Evolutionary conservation across 2,113 vertebrate genomes (phyloP), one percentile per base, ranked within the genome.

Genomic region (Chloropsis cyanopogon): DNA sequence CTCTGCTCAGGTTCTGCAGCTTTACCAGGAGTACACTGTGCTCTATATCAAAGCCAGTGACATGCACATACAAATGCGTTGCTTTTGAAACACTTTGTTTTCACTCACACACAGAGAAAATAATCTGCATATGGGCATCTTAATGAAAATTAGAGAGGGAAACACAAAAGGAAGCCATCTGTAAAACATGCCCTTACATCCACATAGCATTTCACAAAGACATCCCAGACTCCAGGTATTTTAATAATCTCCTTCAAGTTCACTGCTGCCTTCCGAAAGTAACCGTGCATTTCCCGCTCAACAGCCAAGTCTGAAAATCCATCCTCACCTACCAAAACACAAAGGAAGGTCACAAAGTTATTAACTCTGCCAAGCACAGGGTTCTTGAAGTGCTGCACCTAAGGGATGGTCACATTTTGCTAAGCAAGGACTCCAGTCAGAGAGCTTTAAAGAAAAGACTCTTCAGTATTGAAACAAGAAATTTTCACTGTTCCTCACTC

Each of bases 201-300:
- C 72, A 99, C 97, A 4, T 99, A 99, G 96, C 98, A 97, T 25
- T 98, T 97, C 78, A 99, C 98, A 81, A 99, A 99, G 22, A 97
- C 95, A 85, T 99, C 99, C 99, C 99, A 99, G 60, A 99, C 93
- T 25, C 99, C 99, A 44, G 99, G 99, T 66, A 90, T 87, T 92
- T 97, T 97, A 79, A 99, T 90, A 85, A 99, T 97, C 14, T 98
- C 98, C 83, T 95, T 93, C 15, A 99, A 94, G 81, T 96, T 98
- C 39, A 98, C 66, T 21, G 98, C 98, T 16, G 99, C 98, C 79
- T 99, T 98, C 92, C 98, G 98, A 97, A 98, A 99, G 82, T 95
- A 98, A 72, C 50, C 92, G 14, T 98, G 94, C 97, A 98, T 98
- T 78, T 98, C 98, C 85, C 94, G 97, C 46, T 92, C 96, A 63